phyloP scores from a whole-genome alignment of 2,888 invertebrate species.

The Gonocerus acuteangulatus region DNA sequence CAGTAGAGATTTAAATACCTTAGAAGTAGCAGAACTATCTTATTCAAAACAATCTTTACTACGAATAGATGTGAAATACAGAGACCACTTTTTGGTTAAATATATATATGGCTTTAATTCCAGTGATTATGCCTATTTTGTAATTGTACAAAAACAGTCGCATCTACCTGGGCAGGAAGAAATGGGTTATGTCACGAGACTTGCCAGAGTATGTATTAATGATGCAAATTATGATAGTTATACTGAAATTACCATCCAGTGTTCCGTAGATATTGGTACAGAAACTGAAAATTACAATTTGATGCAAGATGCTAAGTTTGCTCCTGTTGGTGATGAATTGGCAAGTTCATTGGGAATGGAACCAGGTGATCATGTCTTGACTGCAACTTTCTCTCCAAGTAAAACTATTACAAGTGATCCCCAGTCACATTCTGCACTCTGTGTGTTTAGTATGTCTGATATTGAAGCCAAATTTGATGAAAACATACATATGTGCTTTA shows the following conservation, averaged over 20 bases:
- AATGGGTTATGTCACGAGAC: slow-evolving; percentile 77
- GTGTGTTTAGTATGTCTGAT: slow-evolving; percentile 82
- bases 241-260: slow-evolving; percentile 90
- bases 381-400: slow-evolving; percentile 84
- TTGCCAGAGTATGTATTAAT: slow-evolving; percentile 87
- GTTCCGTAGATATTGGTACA: slow-evolving; percentile 59
- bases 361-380: slow-evolving; percentile 70
- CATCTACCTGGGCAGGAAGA: slow-evolving; percentile 82
- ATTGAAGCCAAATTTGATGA: slow-evolving; percentile 90
- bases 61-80: slow-evolving; percentile 84
- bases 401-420: slow-evolving; percentile 80
- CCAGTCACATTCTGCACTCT: slow-evolving; percentile 76
- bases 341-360: slow-evolving; percentile 74
- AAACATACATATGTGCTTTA: slow-evolving; percentile 96
- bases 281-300: slow-evolving; percentile 68
- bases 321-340: slow-evolving; percentile 73
- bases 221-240: slow-evolving; percentile 95
- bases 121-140: slow-evolving; percentile 90
- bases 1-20: slow-evolving; percentile 70
- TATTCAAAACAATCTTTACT: slow-evolving; percentile 79
- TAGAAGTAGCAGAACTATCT: slow-evolving; percentile 73
- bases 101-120: slow-evolving; percentile 95
- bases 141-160: slow-evolving; percentile 88
- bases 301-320: slow-evolving; percentile 85
- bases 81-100: slow-evolving; percentile 90